Percentiles rank a stretch among this genome's conserved stretches.
phyloP scores from a whole-genome alignment of 2,797 vertebrate species.

The Cynodonichthys magdalenae region DNA sequence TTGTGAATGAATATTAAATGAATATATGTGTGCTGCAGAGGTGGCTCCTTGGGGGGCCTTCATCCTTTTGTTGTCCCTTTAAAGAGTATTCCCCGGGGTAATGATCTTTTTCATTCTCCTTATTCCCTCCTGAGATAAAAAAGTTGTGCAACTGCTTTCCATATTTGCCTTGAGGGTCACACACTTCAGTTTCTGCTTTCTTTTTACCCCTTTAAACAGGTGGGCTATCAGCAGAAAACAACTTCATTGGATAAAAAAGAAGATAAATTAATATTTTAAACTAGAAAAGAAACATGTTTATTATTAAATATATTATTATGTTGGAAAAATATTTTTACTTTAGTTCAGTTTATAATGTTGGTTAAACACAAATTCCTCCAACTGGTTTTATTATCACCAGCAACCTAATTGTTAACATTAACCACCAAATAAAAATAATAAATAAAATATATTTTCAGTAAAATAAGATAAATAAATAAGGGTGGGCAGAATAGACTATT shows the following conservation, averaged over 20 bases:
- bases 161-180: slow-evolving; percentile 18
- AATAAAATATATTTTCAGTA: too few species aligned
- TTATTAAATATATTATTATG: too few species aligned
- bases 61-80: slow-evolving; percentile 58
- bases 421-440: too few species aligned
- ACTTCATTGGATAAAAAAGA: not conserved
- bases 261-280: not conserved
- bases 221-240: not conserved
- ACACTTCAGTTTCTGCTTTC: slow-evolving; percentile 14
- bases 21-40: slow-evolving; percentile 1
- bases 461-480: too few species aligned
- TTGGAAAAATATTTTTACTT: too few species aligned
- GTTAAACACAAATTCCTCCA: too few species aligned
- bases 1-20: slow-evolving; percentile 29
- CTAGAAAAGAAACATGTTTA: too few species aligned
- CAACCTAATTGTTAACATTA: too few species aligned
- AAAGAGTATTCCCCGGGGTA: slow-evolving; percentile 54
- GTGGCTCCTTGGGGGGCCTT: slow-evolving; percentile 32
- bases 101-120: slow-evolving; percentile 20
- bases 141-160: not conserved
- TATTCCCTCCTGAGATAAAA: slow-evolving; percentile 41
- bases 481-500: too few species aligned
- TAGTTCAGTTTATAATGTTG: too few species aligned
- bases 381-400: too few species aligned
- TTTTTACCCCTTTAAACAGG: not conserved